These are phyloP conservation scores for Drosophila erecta DNA, from an alignment of 1,140 invertebrate species.

Conservation along the genomic window DNA sequence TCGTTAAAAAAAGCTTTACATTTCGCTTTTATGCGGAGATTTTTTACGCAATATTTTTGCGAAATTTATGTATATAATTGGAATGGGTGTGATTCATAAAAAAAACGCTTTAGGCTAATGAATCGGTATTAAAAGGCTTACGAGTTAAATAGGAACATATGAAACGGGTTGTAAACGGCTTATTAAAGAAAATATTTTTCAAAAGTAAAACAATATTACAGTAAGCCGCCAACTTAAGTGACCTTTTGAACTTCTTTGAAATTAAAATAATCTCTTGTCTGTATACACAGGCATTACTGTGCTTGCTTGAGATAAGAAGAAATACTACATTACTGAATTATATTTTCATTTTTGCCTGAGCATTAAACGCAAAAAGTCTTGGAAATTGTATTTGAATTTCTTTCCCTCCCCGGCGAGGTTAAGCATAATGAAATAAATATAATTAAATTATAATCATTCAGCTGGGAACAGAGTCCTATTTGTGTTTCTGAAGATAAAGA, in stretches of 20 bases:
- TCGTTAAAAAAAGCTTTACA: conserved; percentile 33
- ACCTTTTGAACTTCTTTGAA: no score
- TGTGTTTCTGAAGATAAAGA: conserved; percentile 3
- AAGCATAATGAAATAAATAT: conserved; percentile 26
- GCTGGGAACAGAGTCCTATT: conserved; percentile 6
- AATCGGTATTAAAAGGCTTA: neutral
- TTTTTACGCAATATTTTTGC: conserved; percentile 11
- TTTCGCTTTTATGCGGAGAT: conserved; percentile 12
- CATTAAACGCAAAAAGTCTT: no score
- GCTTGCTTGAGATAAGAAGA: no score
- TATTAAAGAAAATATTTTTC: no score
- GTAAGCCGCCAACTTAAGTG: no score
- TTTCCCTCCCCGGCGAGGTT: neutral
- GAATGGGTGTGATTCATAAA: conserved; percentile 11
- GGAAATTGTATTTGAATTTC: neutral
- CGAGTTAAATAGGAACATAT: neutral
- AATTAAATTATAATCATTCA: conserved; percentile 56
- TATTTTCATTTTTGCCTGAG: no score
- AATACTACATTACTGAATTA: neutral
- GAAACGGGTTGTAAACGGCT: no score
- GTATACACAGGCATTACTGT: no score
- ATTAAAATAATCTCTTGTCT: no score
- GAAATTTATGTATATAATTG: conserved; percentile 26
- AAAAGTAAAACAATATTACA: neutral
- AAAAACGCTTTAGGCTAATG: conserved; percentile 4